These are phyloP conservation scores for Glaucidium brasilianum DNA, from an alignment of 2,113 vertebrate species.

Conservation along the genomic window DNA sequence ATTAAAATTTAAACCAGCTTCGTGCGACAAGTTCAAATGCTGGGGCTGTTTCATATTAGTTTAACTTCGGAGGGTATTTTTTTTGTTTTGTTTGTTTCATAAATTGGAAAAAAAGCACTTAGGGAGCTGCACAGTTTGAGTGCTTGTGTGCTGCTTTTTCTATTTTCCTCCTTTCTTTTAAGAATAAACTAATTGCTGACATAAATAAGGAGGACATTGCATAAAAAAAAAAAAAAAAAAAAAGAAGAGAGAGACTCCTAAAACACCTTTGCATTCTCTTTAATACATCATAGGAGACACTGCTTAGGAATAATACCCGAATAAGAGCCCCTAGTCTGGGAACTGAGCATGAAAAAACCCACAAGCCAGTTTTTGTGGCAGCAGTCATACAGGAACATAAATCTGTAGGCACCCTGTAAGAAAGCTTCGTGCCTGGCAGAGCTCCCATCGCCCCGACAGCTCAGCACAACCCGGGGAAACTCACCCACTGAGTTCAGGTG, in stretches of 20 bases:
- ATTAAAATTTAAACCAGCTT: constrained; percentile 94
- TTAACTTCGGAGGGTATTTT: constrained; percentile 81
- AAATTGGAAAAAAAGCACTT: constrained; percentile 67
- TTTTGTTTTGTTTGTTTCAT: constrained; percentile 75
- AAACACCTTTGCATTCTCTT: neutral
- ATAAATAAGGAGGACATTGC: neutral
- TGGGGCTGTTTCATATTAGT: constrained; percentile 86
- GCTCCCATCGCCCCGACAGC: rapidly evolving
- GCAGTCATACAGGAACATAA: neutral
- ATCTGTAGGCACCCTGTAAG: neutral
- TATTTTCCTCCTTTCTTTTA: constrained; percentile 7
- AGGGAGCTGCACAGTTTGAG: constrained; percentile 33
- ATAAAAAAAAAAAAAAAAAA: neutral
- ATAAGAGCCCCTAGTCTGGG: neutral
- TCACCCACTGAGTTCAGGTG: neutral
- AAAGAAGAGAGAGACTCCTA: neutral
- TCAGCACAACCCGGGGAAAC: neutral
- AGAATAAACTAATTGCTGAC: constrained; percentile 23
- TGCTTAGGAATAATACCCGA: neutral
- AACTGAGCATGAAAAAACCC: neutral
- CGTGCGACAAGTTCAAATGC: constrained; percentile 88
- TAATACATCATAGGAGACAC: neutral
- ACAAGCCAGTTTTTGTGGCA: neutral
- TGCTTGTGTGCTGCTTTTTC: neutral
- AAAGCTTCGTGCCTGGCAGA: neutral